phyloP scores from a whole-genome alignment of 2,888 invertebrate species.

The Limnephilus auricula region DNA sequence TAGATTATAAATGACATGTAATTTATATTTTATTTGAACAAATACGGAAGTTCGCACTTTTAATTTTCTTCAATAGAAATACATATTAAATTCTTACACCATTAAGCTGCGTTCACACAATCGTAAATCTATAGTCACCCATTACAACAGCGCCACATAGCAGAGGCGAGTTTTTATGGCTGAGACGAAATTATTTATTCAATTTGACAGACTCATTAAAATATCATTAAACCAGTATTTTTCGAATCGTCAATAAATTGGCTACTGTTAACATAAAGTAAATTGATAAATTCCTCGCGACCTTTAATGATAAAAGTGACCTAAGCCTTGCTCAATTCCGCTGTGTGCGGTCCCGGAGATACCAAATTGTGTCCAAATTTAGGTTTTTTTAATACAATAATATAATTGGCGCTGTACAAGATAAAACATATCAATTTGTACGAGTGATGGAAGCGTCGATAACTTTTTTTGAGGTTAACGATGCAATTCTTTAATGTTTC shows the following conservation, averaged over 20 bases:
- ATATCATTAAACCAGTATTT: conserved; percentile 32
- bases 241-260: neutral
- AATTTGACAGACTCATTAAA: conserved; percentile 9
- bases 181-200: conserved; percentile 7
- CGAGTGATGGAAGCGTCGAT: neutral
- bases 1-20: neutral
- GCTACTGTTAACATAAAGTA: conserved; percentile 33
- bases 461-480: neutral
- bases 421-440: conserved; percentile 36
- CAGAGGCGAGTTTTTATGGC: conserved; percentile 12
- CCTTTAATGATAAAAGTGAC: conserved; percentile 27
- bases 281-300: conserved; percentile 34
- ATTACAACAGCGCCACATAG: neutral
- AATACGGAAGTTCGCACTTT: neutral
- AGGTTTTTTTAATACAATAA: neutral
- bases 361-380: neutral
- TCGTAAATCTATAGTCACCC: conserved; percentile 1
- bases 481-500: neutral
- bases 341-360: conserved; percentile 12
- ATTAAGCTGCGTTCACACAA: conserved; percentile 10
- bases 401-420: conserved; percentile 25
- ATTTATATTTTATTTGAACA: conserved; percentile 14
- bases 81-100: neutral
- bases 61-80: neutral
- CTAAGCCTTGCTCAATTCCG: neutral